Base-by-base conservation (phyloP, 64 coral and sea anemone genomes). In the Dendrophyllia cribrosa region DNA sequence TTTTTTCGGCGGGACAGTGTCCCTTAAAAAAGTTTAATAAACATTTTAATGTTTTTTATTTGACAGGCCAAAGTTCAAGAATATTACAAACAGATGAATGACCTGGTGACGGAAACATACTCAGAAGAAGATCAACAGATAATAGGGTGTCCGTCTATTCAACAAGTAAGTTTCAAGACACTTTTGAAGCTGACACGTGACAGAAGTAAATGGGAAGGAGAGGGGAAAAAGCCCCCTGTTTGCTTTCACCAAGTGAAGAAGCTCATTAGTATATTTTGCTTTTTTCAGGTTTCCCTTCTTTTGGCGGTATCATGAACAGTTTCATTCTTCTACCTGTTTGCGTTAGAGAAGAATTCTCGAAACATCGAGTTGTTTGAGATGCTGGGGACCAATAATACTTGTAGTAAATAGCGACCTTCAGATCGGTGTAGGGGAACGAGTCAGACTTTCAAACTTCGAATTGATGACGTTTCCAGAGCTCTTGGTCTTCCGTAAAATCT, bases 41-140 rank as follows among this genome's bases (percentile, higher is more conserved):
- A 34, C 34, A 34, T 34, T 34, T 34, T 34, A 75, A 15, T 81
- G 47, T 9, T 14, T 59, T 44, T n/a, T 66, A 20, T 34, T 25
- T 89, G 43, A 76, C 61, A 98, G 96, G 94, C 88, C 13, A 98
- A 98, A 82, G 94, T 98, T 2, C 94, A 93, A 49, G 96, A 96
- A 16, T 93, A 98, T 59, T 98, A 98, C 84, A 98, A 96, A 81
- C 91, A 98, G 77, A 92, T 98, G 93, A 98, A 93, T 59, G 94
- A 98, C 53, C 55, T 98, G 19, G 91, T 98, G 45, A 83, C 85
- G 12, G 88, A 87, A 16, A 95, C 89, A 50, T 98, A 96, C 62
- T 66, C 87, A 26, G 91, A 93, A 60, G 96, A 98, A 81, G 94
- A 98, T 76, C 83, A 92, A 63, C 94, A 96, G 62, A 98, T 98